These are phyloP conservation scores for Mirounga angustirostris DNA, from an alignment of 2,113 vertebrate species.

Conservation along the genomic window DNA sequence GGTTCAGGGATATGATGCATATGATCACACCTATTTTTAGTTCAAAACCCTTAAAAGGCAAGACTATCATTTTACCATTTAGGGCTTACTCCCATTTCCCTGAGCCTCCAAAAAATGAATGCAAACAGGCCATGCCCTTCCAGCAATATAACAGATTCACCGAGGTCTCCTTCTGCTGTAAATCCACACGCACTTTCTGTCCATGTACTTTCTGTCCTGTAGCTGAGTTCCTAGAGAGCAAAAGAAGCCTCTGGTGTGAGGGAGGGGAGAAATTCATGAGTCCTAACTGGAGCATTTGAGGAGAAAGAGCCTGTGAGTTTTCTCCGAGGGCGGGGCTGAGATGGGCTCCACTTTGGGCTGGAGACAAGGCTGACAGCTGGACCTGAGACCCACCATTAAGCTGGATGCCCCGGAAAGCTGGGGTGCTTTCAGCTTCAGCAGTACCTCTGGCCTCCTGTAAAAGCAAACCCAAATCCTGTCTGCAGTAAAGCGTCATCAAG, in stretches of 20 bases:
- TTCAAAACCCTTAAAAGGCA: slow-evolving; percentile 30
- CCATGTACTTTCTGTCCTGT: background rate
- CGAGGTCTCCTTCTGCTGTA: background rate
- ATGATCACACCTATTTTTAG: slow-evolving; percentile 37
- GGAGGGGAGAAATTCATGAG: background rate
- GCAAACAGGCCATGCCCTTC: background rate
- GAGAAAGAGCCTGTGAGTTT: background rate
- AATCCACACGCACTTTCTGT: background rate
- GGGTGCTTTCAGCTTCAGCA: background rate
- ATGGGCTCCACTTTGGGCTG: background rate
- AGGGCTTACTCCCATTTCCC: background rate
- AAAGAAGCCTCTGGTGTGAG: background rate
- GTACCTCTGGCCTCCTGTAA: background rate
- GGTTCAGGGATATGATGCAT: background rate
- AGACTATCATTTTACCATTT: slow-evolving; percentile 27
- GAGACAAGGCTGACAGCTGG: background rate
- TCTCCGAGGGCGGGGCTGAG: background rate
- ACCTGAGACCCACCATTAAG: background rate
- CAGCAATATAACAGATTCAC: background rate
- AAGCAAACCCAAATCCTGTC: background rate
- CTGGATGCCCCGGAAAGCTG: background rate
- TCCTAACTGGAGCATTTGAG: background rate
- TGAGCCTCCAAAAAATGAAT: background rate
- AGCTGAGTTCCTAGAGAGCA: background rate
- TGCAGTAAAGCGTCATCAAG: background rate